Evolutionary conservation across 1,140 invertebrate species (phyloP).

Genomic region (Lysiphlebus fabarum): DNA sequence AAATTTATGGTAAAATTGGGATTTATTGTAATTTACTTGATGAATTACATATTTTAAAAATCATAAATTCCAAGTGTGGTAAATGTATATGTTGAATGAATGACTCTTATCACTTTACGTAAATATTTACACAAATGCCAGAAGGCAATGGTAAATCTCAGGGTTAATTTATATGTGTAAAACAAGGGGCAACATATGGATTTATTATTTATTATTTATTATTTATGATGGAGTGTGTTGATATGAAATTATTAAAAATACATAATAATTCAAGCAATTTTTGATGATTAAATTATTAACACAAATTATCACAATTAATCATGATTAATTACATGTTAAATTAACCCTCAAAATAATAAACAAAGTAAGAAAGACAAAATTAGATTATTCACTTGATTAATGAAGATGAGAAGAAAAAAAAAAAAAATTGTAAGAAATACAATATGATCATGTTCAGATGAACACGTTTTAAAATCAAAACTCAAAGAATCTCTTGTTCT

Average conservation of each 20-base stretch:
- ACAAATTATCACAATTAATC: constrained; percentile 43
- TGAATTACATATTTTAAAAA: no score
- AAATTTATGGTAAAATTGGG: no score
- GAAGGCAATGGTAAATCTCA: constrained; percentile 16
- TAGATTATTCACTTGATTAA: background rate
- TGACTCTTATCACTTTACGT: constrained; percentile 25
- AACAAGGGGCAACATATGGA: background rate
- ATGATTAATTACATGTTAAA: constrained; percentile 39
- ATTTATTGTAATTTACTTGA: no score
- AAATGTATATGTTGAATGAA: constrained; percentile 1
- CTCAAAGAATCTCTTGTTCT: background rate
- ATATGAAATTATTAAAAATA: constrained; percentile 5
- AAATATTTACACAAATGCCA: constrained; percentile 29
- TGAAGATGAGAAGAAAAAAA: background rate
- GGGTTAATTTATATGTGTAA: constrained; percentile 8
- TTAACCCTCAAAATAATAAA: constrained; percentile 16
- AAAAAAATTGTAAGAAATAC: background rate
- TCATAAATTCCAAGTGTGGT: background rate
- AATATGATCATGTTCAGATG: background rate
- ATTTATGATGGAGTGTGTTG: constrained; percentile 21
- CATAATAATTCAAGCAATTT: constrained; percentile 1
- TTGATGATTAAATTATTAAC: constrained; percentile 33
- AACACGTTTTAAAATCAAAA: background rate
- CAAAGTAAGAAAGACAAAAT: background rate
- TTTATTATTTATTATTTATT: constrained; percentile 25